Conservation (phyloP, 2,888 invertebrate genomes). For the Fragum fragum region DNA sequence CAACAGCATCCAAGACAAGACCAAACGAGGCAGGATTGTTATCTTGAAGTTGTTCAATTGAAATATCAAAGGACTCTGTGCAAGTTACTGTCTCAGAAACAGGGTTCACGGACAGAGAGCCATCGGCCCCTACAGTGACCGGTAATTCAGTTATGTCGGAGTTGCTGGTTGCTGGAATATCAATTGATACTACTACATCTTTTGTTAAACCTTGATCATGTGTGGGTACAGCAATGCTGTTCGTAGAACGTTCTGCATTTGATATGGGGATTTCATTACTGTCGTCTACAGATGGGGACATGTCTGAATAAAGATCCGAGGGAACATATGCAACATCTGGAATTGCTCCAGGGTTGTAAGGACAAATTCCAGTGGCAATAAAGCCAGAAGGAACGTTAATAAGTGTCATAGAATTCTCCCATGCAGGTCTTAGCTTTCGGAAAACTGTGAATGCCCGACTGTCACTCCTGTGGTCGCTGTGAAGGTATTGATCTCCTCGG, state of each 20-base stretch:
- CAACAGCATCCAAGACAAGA: too few relatives aligned
- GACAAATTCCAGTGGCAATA: slow-evolving; percentile 53
- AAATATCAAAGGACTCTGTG: not conserved
- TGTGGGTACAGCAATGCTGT: too few relatives aligned
- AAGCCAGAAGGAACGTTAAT: slow-evolving; percentile 42
- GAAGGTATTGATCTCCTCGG: slow-evolving; percentile 16
- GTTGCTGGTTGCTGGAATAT: not conserved
- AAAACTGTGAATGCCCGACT: slow-evolving; percentile 37
- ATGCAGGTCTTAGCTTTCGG: slow-evolving; percentile 22
- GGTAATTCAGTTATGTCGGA: not conserved
- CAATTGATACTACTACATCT: not conserved
- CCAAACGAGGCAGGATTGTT: too few relatives aligned
- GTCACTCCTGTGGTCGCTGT: slow-evolving; percentile 32
- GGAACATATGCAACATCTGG: slow-evolving; percentile 37
- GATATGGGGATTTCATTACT: too few relatives aligned
- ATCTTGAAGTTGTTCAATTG: too few relatives aligned
- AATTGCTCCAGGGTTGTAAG: slow-evolving; percentile 47
- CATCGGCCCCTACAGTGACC: not conserved
- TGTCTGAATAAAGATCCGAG: slow-evolving; percentile 19
- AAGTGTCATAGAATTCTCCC: slow-evolving; percentile 32
- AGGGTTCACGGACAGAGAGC: not conserved
- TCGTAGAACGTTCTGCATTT: too few relatives aligned
- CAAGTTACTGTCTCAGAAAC: not conserved
- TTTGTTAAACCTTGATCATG: too few relatives aligned
- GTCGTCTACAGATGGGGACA: not conserved